Base-by-base conservation (phyloP, 1,140 invertebrate species). In the Hormaphis cornu region DNA sequence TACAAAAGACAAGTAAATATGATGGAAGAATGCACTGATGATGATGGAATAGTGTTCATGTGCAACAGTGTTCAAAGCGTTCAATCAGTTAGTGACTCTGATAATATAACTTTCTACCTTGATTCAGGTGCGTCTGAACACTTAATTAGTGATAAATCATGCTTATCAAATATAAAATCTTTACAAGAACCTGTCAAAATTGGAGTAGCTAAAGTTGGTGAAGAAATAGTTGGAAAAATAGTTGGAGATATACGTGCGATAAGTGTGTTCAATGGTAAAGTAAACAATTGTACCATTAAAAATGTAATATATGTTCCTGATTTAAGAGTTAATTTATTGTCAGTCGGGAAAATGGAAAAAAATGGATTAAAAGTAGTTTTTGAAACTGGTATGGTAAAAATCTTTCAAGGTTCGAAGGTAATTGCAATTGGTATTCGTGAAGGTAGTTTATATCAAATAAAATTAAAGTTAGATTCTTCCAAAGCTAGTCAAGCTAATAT, bases 281-380 rank as follows among this genome's bases (percentile, higher is more conserved):
- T 24, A 50, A 50, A 22, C 24, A 50, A 50, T 9, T 50, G 48
- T 22, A 50, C 48, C 24, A 50, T 50, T 26, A 50, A 50, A 50
- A 50, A 50, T 22, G 48, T 50, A 50, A 37, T 59, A 8, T 59
- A 59, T 28, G 56, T 59, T 33, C 56, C 56, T 59, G 14, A 50
- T 50, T 50, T 50, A 50, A 50, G 48, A 50, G 48, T 22, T 50
- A 50, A 44, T 44, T 44, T 44, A 14, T 18, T 44, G 4, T 44
- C 40, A 4, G 40, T 18, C 16, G 40, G 5, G 3, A 7, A 7
- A 18, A 44, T 44, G 6, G 40, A 44, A 44, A 44, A 18, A 16
- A 44, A 4, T 44, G 5, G 40, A 8, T 44, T 44, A 44, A 44
- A 44, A 44, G n/a, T 44, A 8, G 4, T 44, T 8, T 44, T 44